Conservation (phyloP, 2,113 vertebrate species). For the Hypocryptadius cinnamomeus region DNA sequence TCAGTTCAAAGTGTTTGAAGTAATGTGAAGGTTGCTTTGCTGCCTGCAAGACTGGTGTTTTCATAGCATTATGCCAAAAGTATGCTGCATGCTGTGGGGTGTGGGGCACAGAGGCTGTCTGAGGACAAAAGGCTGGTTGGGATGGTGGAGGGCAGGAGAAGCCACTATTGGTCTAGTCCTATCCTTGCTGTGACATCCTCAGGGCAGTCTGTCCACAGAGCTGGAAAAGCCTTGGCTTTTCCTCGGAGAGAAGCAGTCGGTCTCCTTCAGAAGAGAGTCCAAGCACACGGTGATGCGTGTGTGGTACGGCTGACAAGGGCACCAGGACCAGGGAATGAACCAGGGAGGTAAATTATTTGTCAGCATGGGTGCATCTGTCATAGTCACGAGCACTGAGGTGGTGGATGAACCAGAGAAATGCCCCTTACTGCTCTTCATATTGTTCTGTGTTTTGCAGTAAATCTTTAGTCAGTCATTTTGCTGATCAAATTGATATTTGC, state of each 20-base stretch:
- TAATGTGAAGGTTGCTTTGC: slow-evolving; percentile 8
- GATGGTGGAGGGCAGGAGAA: not conserved
- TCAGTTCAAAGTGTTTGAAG: slow-evolving; percentile 48
- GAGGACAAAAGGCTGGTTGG: not conserved
- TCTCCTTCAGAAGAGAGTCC: not conserved
- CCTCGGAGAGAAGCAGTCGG: not conserved
- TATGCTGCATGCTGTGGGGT: not conserved
- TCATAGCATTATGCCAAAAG: not conserved
- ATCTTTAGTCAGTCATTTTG: not conserved
- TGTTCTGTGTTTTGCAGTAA: not conserved
- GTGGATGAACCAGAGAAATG: not conserved
- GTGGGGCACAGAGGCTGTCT: not conserved
- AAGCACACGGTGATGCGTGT: not conserved
- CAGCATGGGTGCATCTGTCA: not conserved
- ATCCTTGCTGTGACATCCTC: not conserved
- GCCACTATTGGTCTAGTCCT: not conserved
- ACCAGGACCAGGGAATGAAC: not conserved
- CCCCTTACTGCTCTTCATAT: not conserved
- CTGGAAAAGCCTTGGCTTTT: not conserved
- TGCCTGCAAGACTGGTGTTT: slow-evolving; percentile 54
- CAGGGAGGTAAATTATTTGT: not conserved
- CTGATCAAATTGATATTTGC: not conserved
- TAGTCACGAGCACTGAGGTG: not conserved
- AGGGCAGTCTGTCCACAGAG: not conserved
- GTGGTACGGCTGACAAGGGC: not conserved